A percentile compares a stretch with the other conserved stretches of the same genome.
Conservation (phyloP, 2,113 vertebrate genomes). For the Antennarius striatus region DNA sequence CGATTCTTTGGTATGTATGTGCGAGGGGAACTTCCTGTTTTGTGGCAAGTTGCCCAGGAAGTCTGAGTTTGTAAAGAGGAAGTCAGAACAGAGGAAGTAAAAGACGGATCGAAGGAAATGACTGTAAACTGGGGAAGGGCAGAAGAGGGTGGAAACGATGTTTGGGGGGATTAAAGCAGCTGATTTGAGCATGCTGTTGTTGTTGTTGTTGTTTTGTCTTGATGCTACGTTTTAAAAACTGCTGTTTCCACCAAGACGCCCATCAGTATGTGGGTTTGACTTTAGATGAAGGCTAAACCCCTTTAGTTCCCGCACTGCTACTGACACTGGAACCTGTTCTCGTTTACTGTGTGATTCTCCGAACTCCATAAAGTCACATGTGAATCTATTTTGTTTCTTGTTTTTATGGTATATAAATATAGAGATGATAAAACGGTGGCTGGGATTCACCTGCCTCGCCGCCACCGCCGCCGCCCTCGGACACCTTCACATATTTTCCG, state of each 20-base stretch:
- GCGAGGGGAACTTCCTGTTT: too few species aligned
- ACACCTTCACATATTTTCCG: slow-evolving; percentile 91
- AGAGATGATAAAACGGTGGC: not conserved
- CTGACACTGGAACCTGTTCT: slow-evolving; percentile 4
- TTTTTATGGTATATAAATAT: not conserved
- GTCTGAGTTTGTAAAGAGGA: too few species aligned
- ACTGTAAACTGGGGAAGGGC: too few species aligned
- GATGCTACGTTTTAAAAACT: not conserved
- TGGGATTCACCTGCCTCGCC: slow-evolving; percentile 62
- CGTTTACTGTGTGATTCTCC: slow-evolving; percentile 53
- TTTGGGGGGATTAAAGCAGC: too few species aligned
- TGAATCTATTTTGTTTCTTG: slow-evolving; percentile 7
- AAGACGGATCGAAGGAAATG: too few species aligned
- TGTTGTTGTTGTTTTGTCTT: slow-evolving; percentile 6
- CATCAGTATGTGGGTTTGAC: slow-evolving; percentile 3
- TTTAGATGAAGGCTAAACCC: slow-evolving; percentile 2
- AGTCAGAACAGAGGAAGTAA: too few species aligned
- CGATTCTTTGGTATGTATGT: too few species aligned
- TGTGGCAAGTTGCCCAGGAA: too few species aligned
- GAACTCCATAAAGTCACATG: slow-evolving; percentile 44
- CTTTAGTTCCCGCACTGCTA: slow-evolving; percentile 6
- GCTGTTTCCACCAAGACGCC: slow-evolving; percentile 11
- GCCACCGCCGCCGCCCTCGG: slow-evolving; percentile 57
- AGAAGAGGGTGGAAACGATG: too few species aligned
- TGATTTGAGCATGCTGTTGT: not conserved